Conservation (phyloP, 1,140 invertebrate species). For the Steinernema feltiae region DNA sequence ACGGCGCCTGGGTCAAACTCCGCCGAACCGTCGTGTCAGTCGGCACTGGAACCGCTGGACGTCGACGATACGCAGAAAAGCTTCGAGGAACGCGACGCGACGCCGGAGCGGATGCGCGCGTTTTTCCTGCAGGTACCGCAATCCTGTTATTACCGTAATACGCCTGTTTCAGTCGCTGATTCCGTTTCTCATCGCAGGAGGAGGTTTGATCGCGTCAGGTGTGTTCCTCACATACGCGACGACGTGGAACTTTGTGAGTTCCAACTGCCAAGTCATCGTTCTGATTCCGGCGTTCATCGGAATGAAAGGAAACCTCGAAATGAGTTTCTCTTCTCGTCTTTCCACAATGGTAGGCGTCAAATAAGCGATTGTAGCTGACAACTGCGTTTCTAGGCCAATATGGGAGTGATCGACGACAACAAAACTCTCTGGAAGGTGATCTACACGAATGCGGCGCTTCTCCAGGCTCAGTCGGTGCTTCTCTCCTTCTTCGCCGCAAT, state of each 20-base stretch:
- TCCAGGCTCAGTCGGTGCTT: conserved; percentile 18
- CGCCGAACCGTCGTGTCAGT: no score
- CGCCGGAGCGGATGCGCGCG: background rate
- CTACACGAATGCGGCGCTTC: conserved; percentile 61
- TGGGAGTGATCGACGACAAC: background rate
- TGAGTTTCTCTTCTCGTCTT: conserved; percentile 23
- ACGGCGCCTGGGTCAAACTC: background rate
- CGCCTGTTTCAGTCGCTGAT: conserved; percentile 58
- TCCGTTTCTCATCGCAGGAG: conserved; percentile 62
- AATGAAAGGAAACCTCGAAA: conserved; percentile 26
- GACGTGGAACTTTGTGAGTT: conserved; percentile 72
- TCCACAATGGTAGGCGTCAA: conserved; percentile 25
- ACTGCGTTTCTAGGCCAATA: no score
- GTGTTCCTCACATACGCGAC: conserved; percentile 59
- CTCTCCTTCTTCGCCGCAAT: conserved; percentile 17
- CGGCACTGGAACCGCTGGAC: background rate
- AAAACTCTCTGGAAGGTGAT: conserved; percentile 67
- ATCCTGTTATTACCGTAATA: background rate
- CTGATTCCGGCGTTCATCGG: conserved; percentile 19
- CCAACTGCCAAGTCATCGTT: conserved; percentile 64
- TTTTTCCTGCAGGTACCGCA: background rate
- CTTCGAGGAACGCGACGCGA: background rate
- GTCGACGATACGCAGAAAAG: background rate
- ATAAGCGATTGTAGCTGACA: no score
- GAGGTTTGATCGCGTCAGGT: conserved; percentile 62